Base-by-base conservation (phyloP, 1,140 invertebrate genomes). In the Bursaphelenchus mucronatus region DNA sequence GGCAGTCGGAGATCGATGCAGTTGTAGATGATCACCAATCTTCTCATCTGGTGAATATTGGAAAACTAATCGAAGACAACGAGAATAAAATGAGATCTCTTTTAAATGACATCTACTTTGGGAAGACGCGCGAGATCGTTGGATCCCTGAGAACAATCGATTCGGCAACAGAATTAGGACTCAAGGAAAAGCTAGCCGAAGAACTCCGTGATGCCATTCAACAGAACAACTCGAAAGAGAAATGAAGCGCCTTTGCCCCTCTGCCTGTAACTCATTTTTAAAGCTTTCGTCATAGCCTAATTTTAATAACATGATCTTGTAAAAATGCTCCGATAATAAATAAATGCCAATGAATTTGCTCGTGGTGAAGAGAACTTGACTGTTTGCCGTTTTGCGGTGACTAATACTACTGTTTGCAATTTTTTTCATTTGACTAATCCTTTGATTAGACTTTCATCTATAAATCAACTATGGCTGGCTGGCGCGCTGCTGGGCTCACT, bases 31-130 rank as follows among this genome's bases (percentile, higher is more conserved):
- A 97, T 11, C 68, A 79, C 78, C 88, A 89, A 57, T 30, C 30
- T 30, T 92, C 94, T 8, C 95, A 99, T 82, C 96, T 99, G 82
- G 93, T 90, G 30, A 99, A 98, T 82, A 98, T 99, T 79, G 96
- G 96, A 17, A 78, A 76, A 69, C 83, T 87, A 83, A 84, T 87
- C 39, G 86, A 87, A 81, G 95, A 99, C 74, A 96, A 97, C 92
- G 96, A 99, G 82, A 98, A 97, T 82, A 98, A 97, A 87, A 98
- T 98, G 78, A 87, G 95, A 70, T 94, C 92, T 79, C 97, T 93
- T 0, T 84, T 99, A 57, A 97, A 97, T 82, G 92, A 97, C 84
- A 97, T 99, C 72, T 99, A 99, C 84, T 98, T 98, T 86, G 91
- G 94, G 74, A 99, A 99, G 85, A 98, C 94, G 13, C 92, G 91